Conservation (phyloP, 2,797 vertebrate genomes). For the Myotis pilosus region DNA sequence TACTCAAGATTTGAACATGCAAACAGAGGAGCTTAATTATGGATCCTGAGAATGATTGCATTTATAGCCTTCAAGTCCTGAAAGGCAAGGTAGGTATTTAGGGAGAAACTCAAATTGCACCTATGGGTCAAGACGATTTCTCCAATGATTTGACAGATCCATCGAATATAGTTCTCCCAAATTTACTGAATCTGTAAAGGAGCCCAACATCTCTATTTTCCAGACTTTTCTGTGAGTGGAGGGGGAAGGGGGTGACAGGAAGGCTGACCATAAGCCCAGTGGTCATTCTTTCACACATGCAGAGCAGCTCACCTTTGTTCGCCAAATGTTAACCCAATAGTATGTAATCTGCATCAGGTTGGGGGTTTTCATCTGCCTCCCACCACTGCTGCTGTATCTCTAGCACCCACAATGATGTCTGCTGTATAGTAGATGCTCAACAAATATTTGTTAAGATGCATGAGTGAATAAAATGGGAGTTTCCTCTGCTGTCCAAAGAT, state of each 20-base stretch:
- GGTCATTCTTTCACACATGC: not conserved
- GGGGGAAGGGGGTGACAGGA: too few species aligned
- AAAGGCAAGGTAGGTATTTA: slow-evolving; percentile 55
- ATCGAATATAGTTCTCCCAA: not conserved
- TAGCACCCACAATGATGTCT: not conserved
- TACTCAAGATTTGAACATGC: slow-evolving; percentile 64
- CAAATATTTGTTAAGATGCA: slow-evolving; percentile 4
- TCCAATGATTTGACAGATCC: slow-evolving; percentile 38
- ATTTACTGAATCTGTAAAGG: slow-evolving; percentile 43
- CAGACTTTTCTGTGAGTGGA: not conserved
- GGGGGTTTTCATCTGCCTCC: not conserved
- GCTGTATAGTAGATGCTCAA: not conserved
- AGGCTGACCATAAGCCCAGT: not conserved
- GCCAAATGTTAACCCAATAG: slow-evolving; percentile 17
- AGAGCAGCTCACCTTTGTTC: slow-evolving; percentile 21
- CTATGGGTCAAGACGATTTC: slow-evolving; percentile 46
- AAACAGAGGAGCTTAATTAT: slow-evolving; percentile 70
- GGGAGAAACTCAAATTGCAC: not conserved
- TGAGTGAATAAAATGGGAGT: not conserved
- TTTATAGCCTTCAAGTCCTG: slow-evolving; percentile 57
- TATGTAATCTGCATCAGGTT: not conserved
- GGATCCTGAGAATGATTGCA: slow-evolving; percentile 60
- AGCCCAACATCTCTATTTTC: not conserved
- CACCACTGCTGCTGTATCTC: not conserved
- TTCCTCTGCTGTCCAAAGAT: slow-evolving; percentile 14